A percentile compares a stretch with the other conserved stretches of the same genome.
These are phyloP conservation scores for Cranoglanis bouderius DNA, from an alignment of 2,113 vertebrate species.

Conservation along the genomic window DNA sequence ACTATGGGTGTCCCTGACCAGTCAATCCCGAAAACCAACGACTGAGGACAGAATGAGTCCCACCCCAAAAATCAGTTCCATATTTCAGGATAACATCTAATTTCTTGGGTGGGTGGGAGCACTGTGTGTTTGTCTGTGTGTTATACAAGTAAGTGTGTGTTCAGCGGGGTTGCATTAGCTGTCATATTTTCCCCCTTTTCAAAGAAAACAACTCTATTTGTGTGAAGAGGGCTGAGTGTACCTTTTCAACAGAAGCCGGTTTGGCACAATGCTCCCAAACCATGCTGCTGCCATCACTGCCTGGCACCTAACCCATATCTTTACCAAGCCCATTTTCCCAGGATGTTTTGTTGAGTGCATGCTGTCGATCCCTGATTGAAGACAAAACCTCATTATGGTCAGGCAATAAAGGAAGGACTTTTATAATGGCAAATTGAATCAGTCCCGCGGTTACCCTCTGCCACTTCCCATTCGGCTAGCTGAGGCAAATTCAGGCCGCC, in stretches of 20 bases:
- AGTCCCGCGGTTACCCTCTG: slow-evolving; percentile 52
- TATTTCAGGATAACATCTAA: slow-evolving; percentile 58
- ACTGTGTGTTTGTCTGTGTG: slow-evolving; percentile 12
- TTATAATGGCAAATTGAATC: slow-evolving; percentile 62
- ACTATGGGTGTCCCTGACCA: slow-evolving; percentile 55
- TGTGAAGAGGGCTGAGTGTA: slow-evolving; percentile 63
- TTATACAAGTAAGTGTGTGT: slow-evolving; percentile 21
- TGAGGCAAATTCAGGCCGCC: slow-evolving; percentile 49
- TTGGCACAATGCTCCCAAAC: slow-evolving; percentile 46
- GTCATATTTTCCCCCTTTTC: slow-evolving; percentile 68
- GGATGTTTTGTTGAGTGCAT: slow-evolving; percentile 32
- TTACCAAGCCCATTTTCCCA: slow-evolving; percentile 52
- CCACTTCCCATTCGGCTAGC: slow-evolving; percentile 60
- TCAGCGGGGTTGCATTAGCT: slow-evolving; percentile 36
- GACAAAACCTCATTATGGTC: slow-evolving; percentile 46
- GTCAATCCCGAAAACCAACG: slow-evolving; percentile 50
- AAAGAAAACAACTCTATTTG: slow-evolving; percentile 72
- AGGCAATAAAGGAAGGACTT: slow-evolving; percentile 20
- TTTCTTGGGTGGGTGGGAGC: slow-evolving; percentile 59
- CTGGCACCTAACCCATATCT: slow-evolving; percentile 56
- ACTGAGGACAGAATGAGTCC: slow-evolving; percentile 26
- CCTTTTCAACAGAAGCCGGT: slow-evolving; percentile 58
- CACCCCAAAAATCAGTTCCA: slow-evolving; percentile 53
- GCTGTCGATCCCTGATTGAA: slow-evolving; percentile 35
- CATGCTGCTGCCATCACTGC: slow-evolving; percentile 52